Evolutionary conservation across 2,888 invertebrate species (phyloP).

Genomic region (Brenthis daphne): DNA sequence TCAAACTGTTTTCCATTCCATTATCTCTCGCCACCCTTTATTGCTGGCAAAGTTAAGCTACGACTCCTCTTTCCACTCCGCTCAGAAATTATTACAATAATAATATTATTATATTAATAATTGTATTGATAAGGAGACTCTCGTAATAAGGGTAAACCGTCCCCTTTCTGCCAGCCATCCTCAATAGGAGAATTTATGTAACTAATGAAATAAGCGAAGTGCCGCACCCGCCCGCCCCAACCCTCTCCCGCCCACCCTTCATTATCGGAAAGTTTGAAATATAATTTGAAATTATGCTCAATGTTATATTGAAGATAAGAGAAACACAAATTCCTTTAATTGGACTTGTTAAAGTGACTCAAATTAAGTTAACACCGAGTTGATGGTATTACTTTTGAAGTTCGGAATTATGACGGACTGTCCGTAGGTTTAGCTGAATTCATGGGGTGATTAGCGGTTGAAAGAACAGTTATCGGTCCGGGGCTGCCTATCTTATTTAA

Average conservation of each 20-base stretch:
- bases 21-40: slow-evolving; percentile 81
- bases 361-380: slow-evolving; percentile 83
- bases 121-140: slow-evolving; percentile 83
- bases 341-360: slow-evolving; percentile 83
- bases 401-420: slow-evolving; percentile 79
- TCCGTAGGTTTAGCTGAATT: slow-evolving; percentile 62
- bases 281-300: slow-evolving; percentile 83
- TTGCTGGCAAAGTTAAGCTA: slow-evolving; percentile 80
- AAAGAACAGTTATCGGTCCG: slow-evolving; percentile 70
- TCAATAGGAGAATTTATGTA: slow-evolving; percentile 83
- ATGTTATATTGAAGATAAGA: slow-evolving; percentile 83
- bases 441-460: slow-evolving; percentile 69
- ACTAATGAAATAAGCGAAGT: slow-evolving; percentile 83
- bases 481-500: slow-evolving; percentile 60
- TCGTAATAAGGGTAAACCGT: slow-evolving; percentile 83
- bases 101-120: slow-evolving; percentile 83
- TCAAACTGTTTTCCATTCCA: slow-evolving; percentile 83
- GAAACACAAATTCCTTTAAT: slow-evolving; percentile 83
- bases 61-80: slow-evolving; percentile 72
- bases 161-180: slow-evolving; percentile 82
- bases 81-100: slow-evolving; percentile 81
- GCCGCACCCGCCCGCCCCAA: slow-evolving; percentile 58
- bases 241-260: slow-evolving; percentile 71
- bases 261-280: slow-evolving; percentile 83
- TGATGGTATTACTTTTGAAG: slow-evolving; percentile 82